Conservation (phyloP, 1,140 invertebrate genomes). For the Archivesica marissinica region DNA sequence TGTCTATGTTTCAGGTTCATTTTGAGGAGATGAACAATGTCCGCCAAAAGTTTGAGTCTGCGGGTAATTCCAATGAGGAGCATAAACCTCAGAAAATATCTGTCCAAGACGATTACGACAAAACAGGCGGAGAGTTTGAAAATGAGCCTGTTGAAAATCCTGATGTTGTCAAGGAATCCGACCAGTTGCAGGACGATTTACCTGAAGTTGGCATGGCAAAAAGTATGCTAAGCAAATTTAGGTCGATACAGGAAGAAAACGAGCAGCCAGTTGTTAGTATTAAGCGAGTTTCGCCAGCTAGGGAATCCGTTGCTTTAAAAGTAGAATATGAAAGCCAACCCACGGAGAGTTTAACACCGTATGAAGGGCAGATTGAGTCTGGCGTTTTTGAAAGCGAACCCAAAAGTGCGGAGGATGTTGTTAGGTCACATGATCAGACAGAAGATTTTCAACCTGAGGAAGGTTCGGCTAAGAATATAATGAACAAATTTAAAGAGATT, state of each 20-base stretch:
- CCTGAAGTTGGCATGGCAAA: constrained; percentile 76
- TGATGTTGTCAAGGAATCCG: constrained; percentile 74
- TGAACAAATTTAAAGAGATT: constrained; percentile 77
- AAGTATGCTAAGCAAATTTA: constrained; percentile 72
- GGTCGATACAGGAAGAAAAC: constrained; percentile 67
- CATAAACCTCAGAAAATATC: constrained; percentile 39
- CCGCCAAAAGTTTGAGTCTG: constrained; percentile 71
- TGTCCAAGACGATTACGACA: constrained; percentile 71
- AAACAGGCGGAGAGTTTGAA: constrained; percentile 79
- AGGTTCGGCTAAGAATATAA: constrained; percentile 77
- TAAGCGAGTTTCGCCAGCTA: constrained; percentile 69
- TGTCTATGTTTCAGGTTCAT: constrained; percentile 64
- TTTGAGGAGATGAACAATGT: constrained; percentile 73
- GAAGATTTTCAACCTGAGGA: constrained; percentile 77
- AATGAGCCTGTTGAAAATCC: constrained; percentile 72
- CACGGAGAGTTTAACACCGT: constrained; percentile 65
- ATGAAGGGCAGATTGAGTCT: constrained; percentile 74
- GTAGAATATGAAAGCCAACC: constrained; percentile 80
- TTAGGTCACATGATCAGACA: constrained; percentile 68
- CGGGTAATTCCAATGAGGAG: constrained; percentile 21
- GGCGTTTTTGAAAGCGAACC: constrained; percentile 80
- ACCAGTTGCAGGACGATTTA: constrained; percentile 70
- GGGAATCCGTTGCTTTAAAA: constrained; percentile 66
- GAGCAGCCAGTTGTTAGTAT: constrained; percentile 58
- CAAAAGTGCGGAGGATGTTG: constrained; percentile 66